Evolutionary conservation across 2,888 invertebrate species (phyloP).

Genomic region (Eumacrocentrus americanus): DNA sequence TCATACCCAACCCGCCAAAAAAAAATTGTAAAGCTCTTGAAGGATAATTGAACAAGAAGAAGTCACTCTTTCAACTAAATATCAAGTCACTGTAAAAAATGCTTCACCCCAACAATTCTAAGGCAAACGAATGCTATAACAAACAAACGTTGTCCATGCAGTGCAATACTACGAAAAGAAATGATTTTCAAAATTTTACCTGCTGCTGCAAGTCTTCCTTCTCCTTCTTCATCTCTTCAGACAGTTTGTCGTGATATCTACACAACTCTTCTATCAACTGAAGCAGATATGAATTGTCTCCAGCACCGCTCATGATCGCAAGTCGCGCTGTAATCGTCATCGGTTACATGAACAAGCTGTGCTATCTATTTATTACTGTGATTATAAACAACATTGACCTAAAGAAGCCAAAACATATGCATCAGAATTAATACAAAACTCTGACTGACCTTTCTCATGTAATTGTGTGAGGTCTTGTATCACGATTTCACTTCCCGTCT

Average conservation of each 20-base stretch:
- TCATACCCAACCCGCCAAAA: not conserved
- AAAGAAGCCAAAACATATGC: too few relatives aligned
- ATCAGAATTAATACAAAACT: too few relatives aligned
- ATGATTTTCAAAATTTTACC: constrained; percentile 62
- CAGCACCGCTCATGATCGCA: constrained; percentile 60
- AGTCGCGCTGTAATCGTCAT: constrained; percentile 56
- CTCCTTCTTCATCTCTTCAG: constrained; percentile 71
- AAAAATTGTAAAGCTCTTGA: constrained; percentile 16
- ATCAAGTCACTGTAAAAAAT: constrained; percentile 30
- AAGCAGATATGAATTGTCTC: constrained; percentile 61
- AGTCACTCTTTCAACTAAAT: constrained; percentile 11
- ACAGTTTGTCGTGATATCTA: constrained; percentile 66
- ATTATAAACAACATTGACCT: too few relatives aligned
- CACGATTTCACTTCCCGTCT: constrained; percentile 44
- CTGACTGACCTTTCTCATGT: constrained; percentile 55
- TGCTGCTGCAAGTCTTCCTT: constrained; percentile 77
- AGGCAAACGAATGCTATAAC: constrained; percentile 28
- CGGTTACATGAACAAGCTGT: too few relatives aligned
- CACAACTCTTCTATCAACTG: constrained; percentile 71
- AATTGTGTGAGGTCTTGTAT: constrained; percentile 54
- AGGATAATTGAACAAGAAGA: constrained; percentile 11
- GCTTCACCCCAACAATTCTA: constrained; percentile 29
- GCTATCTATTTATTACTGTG: too few relatives aligned
- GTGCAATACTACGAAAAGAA: constrained; percentile 26
- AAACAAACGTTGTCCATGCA: constrained; percentile 38